These are phyloP conservation scores for Heliconius eleuchia DNA, from an alignment of 1,140 invertebrate genomes.

Conservation along the genomic window DNA sequence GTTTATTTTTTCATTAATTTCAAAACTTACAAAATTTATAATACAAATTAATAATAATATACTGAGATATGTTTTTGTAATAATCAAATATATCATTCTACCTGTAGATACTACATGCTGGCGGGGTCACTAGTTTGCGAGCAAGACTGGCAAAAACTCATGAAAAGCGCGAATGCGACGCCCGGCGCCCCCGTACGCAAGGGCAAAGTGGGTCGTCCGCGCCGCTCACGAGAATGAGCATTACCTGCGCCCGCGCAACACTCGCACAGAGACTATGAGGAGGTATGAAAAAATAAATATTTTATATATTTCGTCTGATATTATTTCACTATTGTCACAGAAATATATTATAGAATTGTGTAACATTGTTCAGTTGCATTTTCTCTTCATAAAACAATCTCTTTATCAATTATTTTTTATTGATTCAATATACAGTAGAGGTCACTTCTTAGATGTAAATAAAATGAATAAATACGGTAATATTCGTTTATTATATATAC, in stretches of 20 bases:
- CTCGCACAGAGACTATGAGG: conserved; percentile 71
- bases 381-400: too few relatives aligned
- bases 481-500: too few relatives aligned
- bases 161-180: conserved; percentile 86
- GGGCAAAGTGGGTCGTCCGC: conserved; percentile 85
- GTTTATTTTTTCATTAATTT: too few relatives aligned
- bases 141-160: conserved; percentile 95
- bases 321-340: conserved; percentile 1
- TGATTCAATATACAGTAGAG: too few relatives aligned
- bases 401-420: too few relatives aligned
- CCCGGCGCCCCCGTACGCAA: conserved; percentile 88
- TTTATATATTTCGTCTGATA: background rate
- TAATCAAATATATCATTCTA: background rate
- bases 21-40: too few relatives aligned
- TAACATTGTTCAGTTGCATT: too few relatives aligned
- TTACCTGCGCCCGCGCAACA: conserved; percentile 52
- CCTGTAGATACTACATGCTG: conserved; percentile 89
- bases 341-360: background rate
- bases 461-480: too few relatives aligned
- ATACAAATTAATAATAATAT: too few relatives aligned
- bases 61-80: too few relatives aligned
- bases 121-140: conserved; percentile 93
- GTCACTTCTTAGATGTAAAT: too few relatives aligned
- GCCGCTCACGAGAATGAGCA: conserved; percentile 80
- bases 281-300: conserved; percentile 48